Evolutionary conservation across 2,888 invertebrate species (phyloP), one percentile per base, ranked within the genome.

Genomic region (Portevinia maculata): DNA sequence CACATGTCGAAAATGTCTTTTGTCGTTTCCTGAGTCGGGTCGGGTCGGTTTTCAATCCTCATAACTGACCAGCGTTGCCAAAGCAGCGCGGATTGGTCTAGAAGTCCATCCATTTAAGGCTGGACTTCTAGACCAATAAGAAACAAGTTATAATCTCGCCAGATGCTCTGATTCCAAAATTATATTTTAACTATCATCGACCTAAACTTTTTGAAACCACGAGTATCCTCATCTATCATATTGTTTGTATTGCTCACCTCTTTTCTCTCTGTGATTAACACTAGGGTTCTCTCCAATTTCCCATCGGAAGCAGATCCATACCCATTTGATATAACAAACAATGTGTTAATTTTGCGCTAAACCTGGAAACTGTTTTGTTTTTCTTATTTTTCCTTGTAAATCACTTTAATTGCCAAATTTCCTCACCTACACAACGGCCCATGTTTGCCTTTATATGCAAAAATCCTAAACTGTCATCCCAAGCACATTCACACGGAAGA

Each of bases 201-300:
- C 53, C 46, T 1, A 44, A 73, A 73, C 59, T 64, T 60, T 37
- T 32, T 55, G 17, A 57, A 74, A 69, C 69, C n/a, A n/a, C n/a
- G n/a, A n/a, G n/a, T 69, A 74, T 74, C 44, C 62, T 37, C 74
- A 79, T 79, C 79, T 74, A 79, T 79, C 79, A 74, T 60, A 62
- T 28, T 41, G 15, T 62, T 57, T 17, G 44, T 57, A 52, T 46
- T 39, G 17, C 11, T 17, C 13, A 9, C 24, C n/a, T 19, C 0
- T 7, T 13, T 7, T 15, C 39, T 13, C 7, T 13, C 4, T 4
- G 7, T 2, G 19, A 34, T 21, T n/a, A 21, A 9, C 6, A 44
- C 46, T 60, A 46, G 53, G 59, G 37, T 28, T 17, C 34, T 1
- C n/a, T 24, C 8, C 24, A 37, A 19, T 24, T 39, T 41, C 64